These are phyloP conservation scores for Onchidella celtica DNA, from an alignment of 2,888 invertebrate species.

Conservation along the genomic window DNA sequence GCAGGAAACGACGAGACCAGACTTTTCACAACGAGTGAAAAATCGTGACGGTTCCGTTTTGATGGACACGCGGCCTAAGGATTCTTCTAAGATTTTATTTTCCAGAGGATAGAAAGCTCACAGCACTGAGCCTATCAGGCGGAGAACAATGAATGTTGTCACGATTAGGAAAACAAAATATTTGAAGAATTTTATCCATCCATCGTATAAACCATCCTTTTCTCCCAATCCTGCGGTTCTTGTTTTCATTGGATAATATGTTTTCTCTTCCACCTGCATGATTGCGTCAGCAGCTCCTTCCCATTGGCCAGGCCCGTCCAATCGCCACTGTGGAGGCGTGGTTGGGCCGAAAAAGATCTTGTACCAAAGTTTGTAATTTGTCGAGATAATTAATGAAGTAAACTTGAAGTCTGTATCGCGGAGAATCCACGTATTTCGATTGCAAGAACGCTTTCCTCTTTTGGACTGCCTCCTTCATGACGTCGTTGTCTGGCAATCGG, in stretches of 20 bases:
- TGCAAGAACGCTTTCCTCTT: conserved; percentile 56
- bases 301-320: conserved; percentile 63
- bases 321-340: conserved; percentile 63
- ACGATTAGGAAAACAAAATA: background rate
- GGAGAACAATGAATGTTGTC: background rate
- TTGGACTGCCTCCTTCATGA: conserved; percentile 34
- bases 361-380: conserved; percentile 58
- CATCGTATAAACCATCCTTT: conserved; percentile 60
- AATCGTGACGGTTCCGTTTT: too few species aligned
- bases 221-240: conserved; percentile 58
- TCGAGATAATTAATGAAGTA: conserved; percentile 64
- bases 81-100: too few species aligned
- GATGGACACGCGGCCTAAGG: too few species aligned
- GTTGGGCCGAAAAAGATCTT: conserved; percentile 56
- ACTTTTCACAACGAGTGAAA: too few species aligned
- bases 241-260: conserved; percentile 61
- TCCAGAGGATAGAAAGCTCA: background rate
- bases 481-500: conserved; percentile 47
- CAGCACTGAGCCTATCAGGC: background rate
- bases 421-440: conserved; percentile 59
- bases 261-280: conserved; percentile 54
- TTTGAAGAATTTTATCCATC: conserved; percentile 59
- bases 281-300: conserved; percentile 58
- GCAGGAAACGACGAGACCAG: too few species aligned
- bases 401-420: conserved; percentile 60